Conservation (phyloP, 2,113 vertebrate species). For the Axis porcinus region DNA sequence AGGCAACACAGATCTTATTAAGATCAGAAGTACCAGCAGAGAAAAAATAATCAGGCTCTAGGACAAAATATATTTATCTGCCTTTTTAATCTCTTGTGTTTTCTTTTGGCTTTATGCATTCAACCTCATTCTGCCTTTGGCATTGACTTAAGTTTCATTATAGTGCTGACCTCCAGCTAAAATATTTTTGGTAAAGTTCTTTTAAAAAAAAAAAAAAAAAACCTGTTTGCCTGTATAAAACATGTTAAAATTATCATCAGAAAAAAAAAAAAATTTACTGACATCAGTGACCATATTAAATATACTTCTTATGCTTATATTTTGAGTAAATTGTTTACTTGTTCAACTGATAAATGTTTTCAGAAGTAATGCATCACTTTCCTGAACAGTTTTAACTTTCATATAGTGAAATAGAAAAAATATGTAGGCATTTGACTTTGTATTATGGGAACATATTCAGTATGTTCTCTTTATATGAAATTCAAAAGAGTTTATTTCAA, state of each 20-base stretch:
- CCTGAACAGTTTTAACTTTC: background rate
- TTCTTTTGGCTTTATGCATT: background rate
- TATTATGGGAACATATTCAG: background rate
- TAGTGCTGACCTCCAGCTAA: background rate
- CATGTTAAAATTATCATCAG: background rate
- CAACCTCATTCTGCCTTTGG: slow-evolving; percentile 15
- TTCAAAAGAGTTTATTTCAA: background rate
- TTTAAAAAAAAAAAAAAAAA: background rate
- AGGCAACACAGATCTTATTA: slow-evolving; percentile 59
- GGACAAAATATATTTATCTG: background rate
- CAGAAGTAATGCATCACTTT: slow-evolving; percentile 24
- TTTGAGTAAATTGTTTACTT: slow-evolving; percentile 30
- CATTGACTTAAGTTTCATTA: background rate
- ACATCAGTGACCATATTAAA: background rate
- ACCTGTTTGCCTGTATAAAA: background rate
- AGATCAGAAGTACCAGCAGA: slow-evolving; percentile 33
- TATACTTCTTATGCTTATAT: background rate
- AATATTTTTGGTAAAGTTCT: background rate
- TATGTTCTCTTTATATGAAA: background rate
- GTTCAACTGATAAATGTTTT: background rate
- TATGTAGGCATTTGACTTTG: background rate
- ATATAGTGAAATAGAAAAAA: background rate
- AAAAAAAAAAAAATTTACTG: slow-evolving; percentile 22
- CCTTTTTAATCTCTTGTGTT: slow-evolving; percentile 32
- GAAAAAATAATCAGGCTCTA: slow-evolving; percentile 28